phyloP scores from a whole-genome alignment of 2,888 invertebrate species.

The Pocota personata region DNA sequence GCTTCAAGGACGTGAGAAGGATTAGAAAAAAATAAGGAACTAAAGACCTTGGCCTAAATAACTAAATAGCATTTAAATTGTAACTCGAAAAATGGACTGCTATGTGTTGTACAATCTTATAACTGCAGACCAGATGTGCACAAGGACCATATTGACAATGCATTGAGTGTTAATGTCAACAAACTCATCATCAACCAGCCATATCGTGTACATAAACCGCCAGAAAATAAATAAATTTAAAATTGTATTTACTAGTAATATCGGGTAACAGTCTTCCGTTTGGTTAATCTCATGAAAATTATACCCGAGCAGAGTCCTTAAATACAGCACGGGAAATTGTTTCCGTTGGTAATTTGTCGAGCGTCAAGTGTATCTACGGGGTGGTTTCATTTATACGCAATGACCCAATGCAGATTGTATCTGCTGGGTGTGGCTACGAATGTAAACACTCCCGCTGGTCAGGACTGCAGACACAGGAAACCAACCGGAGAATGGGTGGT shows the following conservation, averaged over 20 bases:
- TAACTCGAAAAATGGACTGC: no score
- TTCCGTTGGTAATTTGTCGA: conserved; percentile 14
- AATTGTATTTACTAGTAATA: background rate
- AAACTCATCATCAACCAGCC: background rate
- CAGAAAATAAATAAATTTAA: conserved; percentile 3
- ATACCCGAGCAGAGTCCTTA: background rate
- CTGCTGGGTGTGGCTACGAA: background rate
- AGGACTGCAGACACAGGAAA: background rate
- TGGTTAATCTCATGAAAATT: background rate
- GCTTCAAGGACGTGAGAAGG: background rate
- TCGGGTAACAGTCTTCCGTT: background rate
- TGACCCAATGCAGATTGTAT: conserved; percentile 10
- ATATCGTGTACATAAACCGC: background rate
- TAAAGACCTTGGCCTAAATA: no score
- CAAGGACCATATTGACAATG: background rate
- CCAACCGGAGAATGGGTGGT: background rate
- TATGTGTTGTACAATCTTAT: no score
- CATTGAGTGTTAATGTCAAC: conserved; percentile 18
- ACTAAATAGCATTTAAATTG: no score
- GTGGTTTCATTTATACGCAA: conserved; percentile 20
- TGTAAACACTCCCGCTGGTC: conserved; percentile 19
- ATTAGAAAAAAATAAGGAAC: background rate
- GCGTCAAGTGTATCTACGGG: background rate
- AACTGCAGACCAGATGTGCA: background rate
- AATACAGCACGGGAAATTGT: conserved; percentile 15